A percentile compares a stretch with the other conserved stretches of the same genome.
phyloP scores from a whole-genome alignment of 1,140 invertebrate species.

The Octopus sinensis region DNA sequence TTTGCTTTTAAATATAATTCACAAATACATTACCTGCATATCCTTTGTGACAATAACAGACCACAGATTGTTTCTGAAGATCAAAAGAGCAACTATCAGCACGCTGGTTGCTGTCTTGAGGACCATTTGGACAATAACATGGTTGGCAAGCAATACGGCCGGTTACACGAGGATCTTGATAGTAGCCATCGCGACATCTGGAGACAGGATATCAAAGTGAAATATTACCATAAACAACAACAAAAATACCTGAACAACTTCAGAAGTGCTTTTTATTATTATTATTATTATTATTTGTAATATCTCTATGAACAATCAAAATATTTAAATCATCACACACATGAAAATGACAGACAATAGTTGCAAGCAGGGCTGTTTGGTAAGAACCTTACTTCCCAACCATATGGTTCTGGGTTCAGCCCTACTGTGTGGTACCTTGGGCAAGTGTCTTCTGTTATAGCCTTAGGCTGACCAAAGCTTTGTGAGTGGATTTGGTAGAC shows the following conservation, averaged over 20 bases:
- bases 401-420: too few species aligned
- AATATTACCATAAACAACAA: neutral
- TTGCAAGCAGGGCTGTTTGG: too few species aligned
- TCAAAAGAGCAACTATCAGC: conserved; percentile 86
- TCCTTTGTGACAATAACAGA: conserved; percentile 88
- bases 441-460: too few species aligned
- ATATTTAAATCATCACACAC: too few species aligned
- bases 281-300: neutral
- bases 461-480: too few species aligned
- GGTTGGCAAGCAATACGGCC: conserved; percentile 85
- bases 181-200: conserved; percentile 84
- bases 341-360: too few species aligned
- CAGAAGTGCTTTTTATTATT: neutral
- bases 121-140: conserved; percentile 89
- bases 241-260: neutral
- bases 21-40: conserved; percentile 66
- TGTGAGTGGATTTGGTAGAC: too few species aligned
- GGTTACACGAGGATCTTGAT: conserved; percentile 88
- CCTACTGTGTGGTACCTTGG: too few species aligned
- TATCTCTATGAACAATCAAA: too few species aligned
- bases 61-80: conserved; percentile 79
- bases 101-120: conserved; percentile 77
- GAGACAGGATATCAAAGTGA: neutral
- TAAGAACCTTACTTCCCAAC: too few species aligned
- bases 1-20: too few species aligned